These are phyloP conservation scores for Ennomos fuscantarius DNA, from an alignment of 2,888 invertebrate species.

Conservation along the genomic window DNA sequence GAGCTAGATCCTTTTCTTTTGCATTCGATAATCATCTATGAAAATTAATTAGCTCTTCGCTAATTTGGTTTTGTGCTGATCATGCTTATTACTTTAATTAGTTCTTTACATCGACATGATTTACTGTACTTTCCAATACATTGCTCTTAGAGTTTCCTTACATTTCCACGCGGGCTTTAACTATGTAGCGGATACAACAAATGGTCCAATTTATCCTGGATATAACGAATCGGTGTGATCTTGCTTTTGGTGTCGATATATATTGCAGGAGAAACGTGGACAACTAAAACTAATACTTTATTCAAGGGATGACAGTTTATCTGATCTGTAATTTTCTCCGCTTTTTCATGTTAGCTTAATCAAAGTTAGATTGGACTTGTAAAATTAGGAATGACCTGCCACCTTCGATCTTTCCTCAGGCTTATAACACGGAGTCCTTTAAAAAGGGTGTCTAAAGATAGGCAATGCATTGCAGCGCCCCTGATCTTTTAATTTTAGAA, in stretches of 20 bases:
- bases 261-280: slow-evolving; percentile 36
- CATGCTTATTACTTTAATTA: background rate
- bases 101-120: background rate
- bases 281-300: slow-evolving; percentile 3
- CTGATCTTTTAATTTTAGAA: too few relatives aligned
- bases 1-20: too few relatives aligned
- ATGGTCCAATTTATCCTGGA: slow-evolving; percentile 44
- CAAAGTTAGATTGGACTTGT: too few relatives aligned
- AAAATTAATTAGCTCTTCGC: too few relatives aligned
- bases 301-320: background rate
- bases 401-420: too few relatives aligned
- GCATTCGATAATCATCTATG: too few relatives aligned
- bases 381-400: too few relatives aligned
- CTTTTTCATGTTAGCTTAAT: background rate
- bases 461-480: too few relatives aligned
- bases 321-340: background rate
- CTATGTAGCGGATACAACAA: slow-evolving; percentile 44
- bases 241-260: slow-evolving; percentile 40
- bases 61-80: too few relatives aligned
- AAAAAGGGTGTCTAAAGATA: too few relatives aligned
- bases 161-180: slow-evolving; percentile 37
- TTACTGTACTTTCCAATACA: slow-evolving; percentile 6
- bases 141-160: slow-evolving; percentile 26
- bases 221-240: slow-evolving; percentile 40
- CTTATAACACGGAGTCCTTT: too few relatives aligned